phyloP scores from a whole-genome alignment of 2,113 vertebrate species.

The Lamprotornis superbus region DNA sequence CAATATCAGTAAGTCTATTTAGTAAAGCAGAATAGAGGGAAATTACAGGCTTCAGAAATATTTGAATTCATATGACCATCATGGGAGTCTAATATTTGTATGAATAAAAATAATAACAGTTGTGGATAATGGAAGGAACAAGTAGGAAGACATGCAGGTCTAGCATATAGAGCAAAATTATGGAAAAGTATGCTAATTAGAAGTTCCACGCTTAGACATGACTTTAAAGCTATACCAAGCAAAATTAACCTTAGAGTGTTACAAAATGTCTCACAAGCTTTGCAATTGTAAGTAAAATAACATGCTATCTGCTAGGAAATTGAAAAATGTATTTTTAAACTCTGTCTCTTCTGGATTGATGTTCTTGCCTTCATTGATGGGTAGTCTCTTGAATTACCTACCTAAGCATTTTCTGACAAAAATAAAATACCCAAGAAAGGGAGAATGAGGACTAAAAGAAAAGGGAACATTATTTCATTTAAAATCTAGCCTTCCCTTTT shows the following conservation, averaged over 20 bases:
- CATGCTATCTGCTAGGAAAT: not conserved
- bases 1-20: not conserved
- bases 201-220: not conserved
- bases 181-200: not conserved
- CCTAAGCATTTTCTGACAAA: not conserved
- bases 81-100: not conserved
- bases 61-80: not conserved
- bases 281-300: not conserved
- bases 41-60: slow-evolving; percentile 9
- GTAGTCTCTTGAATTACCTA: not conserved
- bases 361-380: not conserved
- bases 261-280: not conserved
- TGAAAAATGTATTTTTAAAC: not conserved
- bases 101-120: not conserved
- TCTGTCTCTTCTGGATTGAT: not conserved
- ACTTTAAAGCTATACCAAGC: not conserved
- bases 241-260: not conserved
- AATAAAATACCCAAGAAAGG: not conserved
- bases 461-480: not conserved
- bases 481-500: not conserved
- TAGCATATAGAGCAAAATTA: not conserved
- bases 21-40: not conserved
- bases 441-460: not conserved
- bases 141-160: not conserved
- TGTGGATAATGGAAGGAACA: not conserved